Evolutionary conservation across 2,797 vertebrate genomes (phyloP).

Genomic region (Martes flavigula): DNA sequence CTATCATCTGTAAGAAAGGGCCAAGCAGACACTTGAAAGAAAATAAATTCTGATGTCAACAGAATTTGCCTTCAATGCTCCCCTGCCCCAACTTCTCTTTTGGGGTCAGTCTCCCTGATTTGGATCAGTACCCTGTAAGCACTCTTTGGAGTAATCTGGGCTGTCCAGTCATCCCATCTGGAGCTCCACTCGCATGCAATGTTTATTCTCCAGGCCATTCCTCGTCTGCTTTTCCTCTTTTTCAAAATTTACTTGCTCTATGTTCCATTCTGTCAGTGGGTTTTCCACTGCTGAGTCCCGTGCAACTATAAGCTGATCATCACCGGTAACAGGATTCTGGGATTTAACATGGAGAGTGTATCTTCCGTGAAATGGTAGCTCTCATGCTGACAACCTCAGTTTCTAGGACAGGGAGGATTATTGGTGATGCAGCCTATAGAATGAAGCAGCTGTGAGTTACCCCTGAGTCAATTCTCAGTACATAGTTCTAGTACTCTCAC

Average conservation of each 20-base stretch:
- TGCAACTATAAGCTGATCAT: background rate
- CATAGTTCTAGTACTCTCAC: background rate
- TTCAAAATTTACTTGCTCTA: background rate
- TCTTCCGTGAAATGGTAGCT: background rate
- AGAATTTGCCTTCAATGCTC: background rate
- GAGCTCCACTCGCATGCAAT: background rate
- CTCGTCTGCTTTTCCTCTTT: background rate
- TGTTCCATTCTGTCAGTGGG: background rate
- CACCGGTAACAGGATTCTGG: background rate
- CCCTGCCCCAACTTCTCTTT: background rate
- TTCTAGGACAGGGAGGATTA: background rate
- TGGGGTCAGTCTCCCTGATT: background rate
- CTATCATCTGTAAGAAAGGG: background rate
- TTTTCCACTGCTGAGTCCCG: background rate
- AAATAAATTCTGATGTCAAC: background rate
- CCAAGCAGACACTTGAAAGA: background rate
- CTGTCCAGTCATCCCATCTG: rapidly evolving
- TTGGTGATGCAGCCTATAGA: background rate
- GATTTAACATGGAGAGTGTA: background rate
- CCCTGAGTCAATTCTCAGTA: background rate
- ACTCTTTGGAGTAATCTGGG: background rate
- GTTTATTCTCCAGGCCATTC: background rate
- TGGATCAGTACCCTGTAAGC: rapidly evolving
- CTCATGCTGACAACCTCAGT: background rate
- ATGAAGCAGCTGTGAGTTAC: background rate